phyloP scores from a whole-genome alignment of 2,797 vertebrate genomes.

The Zenarchopterus dispar region DNA sequence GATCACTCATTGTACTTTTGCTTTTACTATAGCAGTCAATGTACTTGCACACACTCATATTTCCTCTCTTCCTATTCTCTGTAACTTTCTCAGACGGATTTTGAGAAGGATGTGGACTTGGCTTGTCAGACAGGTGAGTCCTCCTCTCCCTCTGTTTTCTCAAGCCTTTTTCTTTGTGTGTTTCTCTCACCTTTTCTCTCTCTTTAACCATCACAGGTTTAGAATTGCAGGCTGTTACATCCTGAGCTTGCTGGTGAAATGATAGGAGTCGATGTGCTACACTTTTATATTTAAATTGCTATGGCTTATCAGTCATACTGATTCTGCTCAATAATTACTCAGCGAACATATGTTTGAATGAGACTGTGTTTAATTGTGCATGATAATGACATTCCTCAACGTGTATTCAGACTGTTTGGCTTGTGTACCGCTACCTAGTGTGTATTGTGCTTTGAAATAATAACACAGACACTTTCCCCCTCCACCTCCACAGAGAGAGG shows the following conservation, averaged over 20 bases:
- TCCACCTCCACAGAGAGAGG: constrained; percentile 83
- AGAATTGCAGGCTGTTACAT: constrained; percentile 28
- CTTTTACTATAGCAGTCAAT: constrained; percentile 16
- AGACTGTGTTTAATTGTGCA: constrained; percentile 69
- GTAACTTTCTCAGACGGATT: constrained; percentile 90
- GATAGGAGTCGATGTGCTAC: constrained; percentile 47
- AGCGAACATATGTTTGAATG: constrained; percentile 55
- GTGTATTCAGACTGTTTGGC: constrained; percentile 50
- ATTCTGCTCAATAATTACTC: constrained; percentile 61
- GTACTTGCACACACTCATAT: constrained; percentile 35
- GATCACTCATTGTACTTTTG: constrained; percentile 10
- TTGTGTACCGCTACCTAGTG: constrained; percentile 40
- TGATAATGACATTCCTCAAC: constrained; percentile 57
- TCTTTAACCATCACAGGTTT: constrained; percentile 32
- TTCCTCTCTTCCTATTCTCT: constrained; percentile 53
- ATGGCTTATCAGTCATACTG: constrained; percentile 66
- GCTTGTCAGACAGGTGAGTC: constrained; percentile 97
- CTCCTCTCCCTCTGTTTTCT: constrained; percentile 21
- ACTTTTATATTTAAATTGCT: constrained; percentile 48
- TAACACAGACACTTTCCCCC: constrained; percentile 74
- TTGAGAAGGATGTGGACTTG: constrained; percentile 99
- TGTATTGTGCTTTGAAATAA: constrained; percentile 63
- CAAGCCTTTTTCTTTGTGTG: constrained; percentile 3
- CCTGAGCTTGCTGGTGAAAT: constrained; percentile 29
- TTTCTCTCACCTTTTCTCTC: constrained; percentile 3